Evolutionary conservation across 2,888 invertebrate genomes (phyloP).

Genomic region (Drosophila imparisetae): DNA sequence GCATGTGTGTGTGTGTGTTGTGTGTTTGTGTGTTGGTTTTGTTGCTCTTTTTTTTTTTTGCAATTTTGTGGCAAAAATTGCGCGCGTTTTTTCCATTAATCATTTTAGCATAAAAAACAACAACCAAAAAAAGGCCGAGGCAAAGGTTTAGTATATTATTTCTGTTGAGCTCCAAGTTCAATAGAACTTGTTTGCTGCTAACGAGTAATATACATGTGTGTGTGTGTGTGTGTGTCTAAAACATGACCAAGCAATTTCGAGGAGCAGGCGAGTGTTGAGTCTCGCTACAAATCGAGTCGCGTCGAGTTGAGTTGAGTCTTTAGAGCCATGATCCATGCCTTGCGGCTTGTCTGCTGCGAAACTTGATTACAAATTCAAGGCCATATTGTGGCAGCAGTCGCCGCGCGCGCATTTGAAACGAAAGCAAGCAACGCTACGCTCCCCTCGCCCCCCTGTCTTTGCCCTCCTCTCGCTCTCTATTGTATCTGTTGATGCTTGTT

Average conservation of each 20-base stretch:
- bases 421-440: constrained; percentile 36
- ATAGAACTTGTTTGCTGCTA: constrained; percentile 72
- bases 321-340: constrained; percentile 58
- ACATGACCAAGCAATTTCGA: constrained; percentile 60
- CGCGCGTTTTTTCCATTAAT: constrained; percentile 71
- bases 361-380: constrained; percentile 81
- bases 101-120: constrained; percentile 52
- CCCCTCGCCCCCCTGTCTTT: not conserved
- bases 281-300: constrained; percentile 23
- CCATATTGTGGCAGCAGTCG: constrained; percentile 73
- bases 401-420: constrained; percentile 58
- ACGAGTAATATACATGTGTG: constrained; percentile 32
- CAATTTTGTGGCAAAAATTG: constrained; percentile 51
- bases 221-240: constrained; percentile 39
- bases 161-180: constrained; percentile 66
- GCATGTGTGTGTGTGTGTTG: not conserved
- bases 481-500: constrained; percentile 20
- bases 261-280: constrained; percentile 14
- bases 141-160: constrained; percentile 50
- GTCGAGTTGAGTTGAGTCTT: constrained; percentile 16
- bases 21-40: not conserved
- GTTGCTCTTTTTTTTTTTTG: constrained; percentile 18
- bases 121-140: constrained; percentile 31
- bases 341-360: constrained; percentile 65
- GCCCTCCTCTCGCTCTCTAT: constrained; percentile 7